Conservation (phyloP, 2,797 vertebrate genomes). For the Calcarius lapponicus region DNA sequence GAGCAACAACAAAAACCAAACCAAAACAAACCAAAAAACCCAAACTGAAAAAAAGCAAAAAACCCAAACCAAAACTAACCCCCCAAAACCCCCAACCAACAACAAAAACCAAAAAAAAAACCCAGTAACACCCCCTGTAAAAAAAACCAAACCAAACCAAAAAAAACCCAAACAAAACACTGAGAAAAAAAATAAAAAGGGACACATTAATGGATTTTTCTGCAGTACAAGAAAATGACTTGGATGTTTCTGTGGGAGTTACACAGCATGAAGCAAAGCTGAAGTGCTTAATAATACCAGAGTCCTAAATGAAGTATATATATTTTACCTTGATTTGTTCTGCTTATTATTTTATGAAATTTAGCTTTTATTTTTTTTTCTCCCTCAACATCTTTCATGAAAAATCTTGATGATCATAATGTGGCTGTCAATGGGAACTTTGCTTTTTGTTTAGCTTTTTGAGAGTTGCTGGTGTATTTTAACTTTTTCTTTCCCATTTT, state of each 20-base stretch:
- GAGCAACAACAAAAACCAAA: background rate
- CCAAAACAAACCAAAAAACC: background rate
- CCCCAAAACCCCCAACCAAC: background rate
- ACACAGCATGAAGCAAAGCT: background rate
- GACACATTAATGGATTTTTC: background rate
- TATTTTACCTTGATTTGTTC: background rate
- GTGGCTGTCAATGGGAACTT: background rate
- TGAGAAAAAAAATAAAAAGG: background rate
- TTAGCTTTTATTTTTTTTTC: background rate
- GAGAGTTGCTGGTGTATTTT: background rate
- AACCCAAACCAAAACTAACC: background rate
- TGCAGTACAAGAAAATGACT: background rate
- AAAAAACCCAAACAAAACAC: too few species aligned
- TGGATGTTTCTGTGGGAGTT: background rate
- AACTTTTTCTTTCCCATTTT: background rate
- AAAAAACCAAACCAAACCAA: background rate
- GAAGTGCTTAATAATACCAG: background rate
- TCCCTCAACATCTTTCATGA: background rate
- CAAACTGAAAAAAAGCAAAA: too few species aligned
- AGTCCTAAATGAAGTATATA: background rate
- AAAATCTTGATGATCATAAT: background rate
- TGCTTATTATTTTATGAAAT: background rate
- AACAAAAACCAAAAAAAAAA: background rate
- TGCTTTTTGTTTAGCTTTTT: background rate
- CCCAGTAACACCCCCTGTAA: fast-evolving